Evolutionary conservation across 37 sponge, comb jelly and placozoan genomes (phyloP).

Genomic region (Ephydatia muelleri): DNA sequence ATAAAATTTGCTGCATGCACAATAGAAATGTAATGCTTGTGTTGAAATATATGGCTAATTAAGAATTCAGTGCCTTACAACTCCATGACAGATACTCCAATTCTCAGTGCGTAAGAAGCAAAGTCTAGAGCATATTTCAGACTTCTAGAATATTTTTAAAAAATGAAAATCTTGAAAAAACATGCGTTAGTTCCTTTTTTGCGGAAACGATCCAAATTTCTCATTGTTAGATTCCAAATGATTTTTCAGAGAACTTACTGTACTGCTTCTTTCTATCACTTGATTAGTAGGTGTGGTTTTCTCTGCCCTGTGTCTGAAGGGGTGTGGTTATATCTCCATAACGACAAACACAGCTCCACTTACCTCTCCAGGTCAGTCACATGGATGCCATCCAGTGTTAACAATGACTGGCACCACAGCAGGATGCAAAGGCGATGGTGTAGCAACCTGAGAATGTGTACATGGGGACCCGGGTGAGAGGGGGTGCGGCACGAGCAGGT

Average conservation of each 20-base stretch:
- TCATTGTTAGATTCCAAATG: neutral
- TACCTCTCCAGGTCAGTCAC: slow-evolving; percentile 43
- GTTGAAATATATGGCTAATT: too few species aligned
- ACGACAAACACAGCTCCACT: neutral
- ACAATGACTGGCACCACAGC: slow-evolving; percentile 48
- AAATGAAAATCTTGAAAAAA: too few species aligned
- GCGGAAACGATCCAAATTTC: too few species aligned
- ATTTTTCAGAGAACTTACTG: neutral
- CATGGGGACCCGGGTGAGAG: neutral
- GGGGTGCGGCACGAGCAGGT: too few species aligned
- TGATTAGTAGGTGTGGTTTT: neutral
- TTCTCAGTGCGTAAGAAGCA: too few species aligned
- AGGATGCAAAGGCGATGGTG: slow-evolving; percentile 49
- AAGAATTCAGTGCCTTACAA: too few species aligned
- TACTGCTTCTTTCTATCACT: neutral
- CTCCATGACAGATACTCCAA: too few species aligned
- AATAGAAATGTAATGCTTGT: too few species aligned
- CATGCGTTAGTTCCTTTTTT: too few species aligned
- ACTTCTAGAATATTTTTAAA: too few species aligned
- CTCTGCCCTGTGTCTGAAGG: neutral
- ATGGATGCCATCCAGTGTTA: slow-evolving; percentile 40
- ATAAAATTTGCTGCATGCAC: too few species aligned
- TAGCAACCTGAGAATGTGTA: slow-evolving; percentile 16
- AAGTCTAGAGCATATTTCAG: too few species aligned
- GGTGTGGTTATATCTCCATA: neutral